Conservation (phyloP, 2,888 invertebrate genomes). For the Nephrotoma appendiculata region DNA sequence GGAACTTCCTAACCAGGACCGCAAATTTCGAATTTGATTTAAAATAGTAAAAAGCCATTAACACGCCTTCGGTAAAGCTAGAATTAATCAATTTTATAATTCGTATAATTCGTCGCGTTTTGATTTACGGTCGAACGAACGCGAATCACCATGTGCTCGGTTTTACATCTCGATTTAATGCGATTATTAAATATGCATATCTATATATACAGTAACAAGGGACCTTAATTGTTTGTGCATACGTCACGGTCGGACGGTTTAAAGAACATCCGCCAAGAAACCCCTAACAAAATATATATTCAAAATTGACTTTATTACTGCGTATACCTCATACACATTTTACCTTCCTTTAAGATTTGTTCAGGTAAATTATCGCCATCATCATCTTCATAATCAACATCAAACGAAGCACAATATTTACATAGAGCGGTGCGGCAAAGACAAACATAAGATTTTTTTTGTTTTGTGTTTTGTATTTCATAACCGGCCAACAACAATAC, state of each 20-base stretch:
- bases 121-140: no score
- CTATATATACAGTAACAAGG: no score
- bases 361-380: conserved; percentile 5
- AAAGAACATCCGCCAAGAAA: background rate
- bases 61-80: no score
- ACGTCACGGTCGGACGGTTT: background rate
- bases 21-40: no score
- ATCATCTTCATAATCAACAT: conserved; percentile 2
- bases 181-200: no score
- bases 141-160: no score
- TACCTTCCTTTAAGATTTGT: background rate
- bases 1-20: no score
- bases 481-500: background rate
- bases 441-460: background rate
- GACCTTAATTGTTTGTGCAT: background rate
- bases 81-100: no score
- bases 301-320: background rate
- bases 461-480: background rate
- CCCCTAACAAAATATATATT: background rate
- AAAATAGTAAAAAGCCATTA: no score
- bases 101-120: no score
- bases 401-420: conserved; percentile 7
- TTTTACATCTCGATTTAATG: no score
- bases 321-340: background rate
- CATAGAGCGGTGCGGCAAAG: conserved; percentile 2